Conservation (phyloP, 2,797 vertebrate genomes). For the Melanotaenia trifasciata region DNA sequence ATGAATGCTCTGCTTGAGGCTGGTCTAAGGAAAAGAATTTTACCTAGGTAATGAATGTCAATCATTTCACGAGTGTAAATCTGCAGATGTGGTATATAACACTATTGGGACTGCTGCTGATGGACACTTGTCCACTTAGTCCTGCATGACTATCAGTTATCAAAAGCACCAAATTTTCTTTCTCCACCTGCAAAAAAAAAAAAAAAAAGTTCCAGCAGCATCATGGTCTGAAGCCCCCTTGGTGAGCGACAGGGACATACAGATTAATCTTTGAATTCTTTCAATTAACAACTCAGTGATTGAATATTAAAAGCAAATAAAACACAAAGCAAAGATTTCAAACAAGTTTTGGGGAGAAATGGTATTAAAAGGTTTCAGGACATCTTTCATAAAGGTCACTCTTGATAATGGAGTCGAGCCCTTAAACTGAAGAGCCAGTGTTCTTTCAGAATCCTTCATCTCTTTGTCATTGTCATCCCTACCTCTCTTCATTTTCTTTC, state of each 20-base stretch:
- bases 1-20: background rate
- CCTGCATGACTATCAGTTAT: background rate
- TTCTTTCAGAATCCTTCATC: conserved; percentile 35
- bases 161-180: background rate
- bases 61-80: background rate
- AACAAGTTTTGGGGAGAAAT: background rate
- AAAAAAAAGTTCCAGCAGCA: background rate
- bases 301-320: background rate
- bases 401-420: conserved; percentile 19
- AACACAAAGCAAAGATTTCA: background rate
- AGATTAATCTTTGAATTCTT: no score
- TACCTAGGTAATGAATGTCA: background rate
- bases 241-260: background rate
- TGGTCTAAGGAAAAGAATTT: background rate
- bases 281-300: no score
- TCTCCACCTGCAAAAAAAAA: background rate
- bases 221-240: background rate
- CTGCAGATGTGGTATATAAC: background rate
- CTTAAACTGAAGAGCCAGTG: conserved; percentile 6
- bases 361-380: background rate
- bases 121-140: background rate
- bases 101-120: background rate
- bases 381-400: conserved; percentile 22
- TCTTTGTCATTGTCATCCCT: conserved; percentile 38
- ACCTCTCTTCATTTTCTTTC: conserved; percentile 28